These are phyloP conservation scores for Limenitis camilla DNA, from an alignment of 2,888 invertebrate genomes.

Conservation along the genomic window DNA sequence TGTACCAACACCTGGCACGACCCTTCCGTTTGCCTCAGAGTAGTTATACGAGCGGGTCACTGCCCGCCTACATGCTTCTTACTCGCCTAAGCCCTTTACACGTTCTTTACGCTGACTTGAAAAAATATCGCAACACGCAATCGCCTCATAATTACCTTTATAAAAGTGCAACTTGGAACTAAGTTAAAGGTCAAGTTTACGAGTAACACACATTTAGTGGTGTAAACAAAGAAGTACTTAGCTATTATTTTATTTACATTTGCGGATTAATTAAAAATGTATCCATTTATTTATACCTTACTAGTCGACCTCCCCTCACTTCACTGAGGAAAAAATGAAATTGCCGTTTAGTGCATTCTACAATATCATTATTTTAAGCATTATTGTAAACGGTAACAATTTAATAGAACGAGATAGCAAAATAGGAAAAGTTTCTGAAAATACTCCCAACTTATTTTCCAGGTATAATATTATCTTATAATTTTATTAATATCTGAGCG, in stretches of 20 bases:
- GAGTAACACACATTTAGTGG: slow-evolving; percentile 8
- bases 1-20: slow-evolving; percentile 69
- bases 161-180: slow-evolving; percentile 37
- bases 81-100: slow-evolving; percentile 42
- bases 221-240: slow-evolving; percentile 8
- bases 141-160: slow-evolving; percentile 50
- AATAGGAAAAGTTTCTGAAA: no score
- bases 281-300: no score
- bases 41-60: slow-evolving; percentile 52
- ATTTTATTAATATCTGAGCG: no score
- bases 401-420: no score
- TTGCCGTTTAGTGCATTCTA: no score
- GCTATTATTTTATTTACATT: slow-evolving; percentile 4
- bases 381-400: no score
- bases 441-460: no score
- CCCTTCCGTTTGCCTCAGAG: slow-evolving; percentile 60
- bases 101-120: slow-evolving; percentile 37
- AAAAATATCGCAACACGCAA: slow-evolving; percentile 62
- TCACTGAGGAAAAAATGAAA: no score
- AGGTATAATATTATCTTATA: no score
- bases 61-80: slow-evolving; percentile 67
- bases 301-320: no score
- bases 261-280: not conserved
- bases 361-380: no score
- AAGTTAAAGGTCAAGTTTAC: slow-evolving; percentile 23